Percentiles rank a stretch among this genome's conserved stretches.
phyloP scores from a whole-genome alignment of 1,140 invertebrate genomes.

The Dolichoris vasculosae region DNA sequence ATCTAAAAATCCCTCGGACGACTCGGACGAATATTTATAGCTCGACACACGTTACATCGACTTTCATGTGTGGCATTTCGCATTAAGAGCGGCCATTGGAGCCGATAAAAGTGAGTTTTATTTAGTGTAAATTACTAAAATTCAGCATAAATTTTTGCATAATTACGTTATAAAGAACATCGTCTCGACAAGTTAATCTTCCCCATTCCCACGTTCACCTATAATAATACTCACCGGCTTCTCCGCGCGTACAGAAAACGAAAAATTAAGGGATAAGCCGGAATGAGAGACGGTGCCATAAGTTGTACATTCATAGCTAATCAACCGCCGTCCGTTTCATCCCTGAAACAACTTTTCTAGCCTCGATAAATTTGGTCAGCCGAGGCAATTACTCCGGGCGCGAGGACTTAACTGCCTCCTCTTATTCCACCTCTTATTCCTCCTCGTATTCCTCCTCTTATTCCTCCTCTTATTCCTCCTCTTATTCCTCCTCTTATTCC shows the following conservation, averaged over 20 bases:
- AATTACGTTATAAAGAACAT: constrained; percentile 50
- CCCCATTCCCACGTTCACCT: constrained; percentile 52
- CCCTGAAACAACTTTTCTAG: constrained; percentile 62
- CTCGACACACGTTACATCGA: constrained; percentile 41
- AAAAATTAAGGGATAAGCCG: constrained; percentile 47
- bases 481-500: not conserved
- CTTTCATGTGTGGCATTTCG: constrained; percentile 51
- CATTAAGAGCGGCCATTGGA: constrained; percentile 46
- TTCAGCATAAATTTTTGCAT: constrained; percentile 54
- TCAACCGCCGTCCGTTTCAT: constrained; percentile 58
- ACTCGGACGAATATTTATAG: constrained; percentile 42
- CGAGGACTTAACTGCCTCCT: constrained; percentile 34
- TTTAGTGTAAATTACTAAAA: constrained; percentile 54
- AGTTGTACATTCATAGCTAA: constrained; percentile 58
- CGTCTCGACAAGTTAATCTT: constrained; percentile 53
- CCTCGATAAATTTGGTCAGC: constrained; percentile 65
- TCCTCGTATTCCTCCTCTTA: not conserved
- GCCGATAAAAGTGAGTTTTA: constrained; percentile 48
- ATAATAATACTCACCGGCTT: constrained; percentile 13
- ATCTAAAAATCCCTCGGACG: not conserved
- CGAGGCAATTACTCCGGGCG: constrained; percentile 67
- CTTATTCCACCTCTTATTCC: not conserved
- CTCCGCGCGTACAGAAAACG: not conserved
- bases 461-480: not conserved
- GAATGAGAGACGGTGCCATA: constrained; percentile 42